Evolutionary conservation across 1,140 invertebrate genomes (phyloP), one percentile per base, ranked within the genome.

Genomic region (Acyrthosiphon pisum): DNA sequence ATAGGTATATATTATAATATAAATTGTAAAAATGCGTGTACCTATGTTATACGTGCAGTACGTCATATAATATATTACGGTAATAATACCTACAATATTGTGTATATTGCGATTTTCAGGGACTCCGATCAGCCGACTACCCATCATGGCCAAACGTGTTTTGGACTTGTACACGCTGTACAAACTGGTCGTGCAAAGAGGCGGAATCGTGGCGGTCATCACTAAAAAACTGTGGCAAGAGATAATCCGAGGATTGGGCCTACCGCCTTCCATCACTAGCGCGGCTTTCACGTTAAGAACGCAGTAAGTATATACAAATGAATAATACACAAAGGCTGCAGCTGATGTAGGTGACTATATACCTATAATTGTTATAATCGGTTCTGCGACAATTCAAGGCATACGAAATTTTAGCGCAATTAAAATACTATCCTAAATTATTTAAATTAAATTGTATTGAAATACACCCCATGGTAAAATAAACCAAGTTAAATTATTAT

Each of bases 141-240:
- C 99, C 23, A 99, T 99, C 93, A 99, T 99, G 99, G 99, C 99
- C 6, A 99, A 99, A 96, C 99, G 99, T 84, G 99, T 99, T 48
- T 96, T 99, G 94, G 99, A 99, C 95, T 96, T 99, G 26, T 99
- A 98, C 95, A 99, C 99, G 96, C 96, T 99, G 88, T 99, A 99
- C 96, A 99, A 99, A 95, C 96, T 99, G 95, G 99, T 99, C 94
- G 99, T 99, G 93, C 98, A 98, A 26, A 97, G 99, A 93, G 99
- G 99, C 90, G 99, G 99, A 22, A 96, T 99, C 41, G 99, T 99
- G n/a, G 99, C 99, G 95, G 99, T 99, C 90, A 99, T 99, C 96
- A 99, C 99, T 96, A 99, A 99, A 96, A 99, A 99, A 95, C 96
- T 99, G 87, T 99, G 99, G 99, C 98, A 99, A 95, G 99, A 99